Conservation (phyloP, 2,113 vertebrate genomes). For the Hippocampus barbouri region DNA sequence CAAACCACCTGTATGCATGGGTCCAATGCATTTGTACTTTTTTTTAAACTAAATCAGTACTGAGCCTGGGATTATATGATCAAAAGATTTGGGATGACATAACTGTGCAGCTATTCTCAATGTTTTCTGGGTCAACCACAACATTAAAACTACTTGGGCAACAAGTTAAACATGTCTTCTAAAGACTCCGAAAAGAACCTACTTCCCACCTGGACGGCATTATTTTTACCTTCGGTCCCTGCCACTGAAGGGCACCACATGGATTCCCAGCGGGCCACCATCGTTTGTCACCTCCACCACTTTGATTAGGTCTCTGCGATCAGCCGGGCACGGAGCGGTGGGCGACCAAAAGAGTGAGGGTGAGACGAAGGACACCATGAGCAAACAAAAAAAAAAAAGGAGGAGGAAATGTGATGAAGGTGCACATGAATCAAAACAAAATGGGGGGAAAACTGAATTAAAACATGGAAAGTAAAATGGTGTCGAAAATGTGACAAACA, state of each 20-base stretch:
- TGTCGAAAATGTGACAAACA: conserved; percentile 1
- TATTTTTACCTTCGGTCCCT: conserved; percentile 91
- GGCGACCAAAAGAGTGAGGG: conserved; percentile 39
- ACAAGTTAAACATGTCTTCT: too few species aligned
- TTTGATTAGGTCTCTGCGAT: conserved; percentile 94
- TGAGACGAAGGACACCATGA: conserved; percentile 69
- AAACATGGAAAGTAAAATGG: not conserved
- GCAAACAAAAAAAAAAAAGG: conserved; percentile 31
- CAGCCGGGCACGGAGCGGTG: not conserved
- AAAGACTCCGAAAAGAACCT: not conserved
- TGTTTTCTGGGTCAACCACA: not conserved
- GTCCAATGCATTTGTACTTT: too few species aligned
- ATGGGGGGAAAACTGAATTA: not conserved
- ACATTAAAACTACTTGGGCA: not conserved
- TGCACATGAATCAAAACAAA: not conserved
- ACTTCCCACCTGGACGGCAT: conserved; percentile 1
- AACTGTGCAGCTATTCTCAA: not conserved
- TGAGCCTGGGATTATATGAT: too few species aligned
- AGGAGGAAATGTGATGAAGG: not conserved
- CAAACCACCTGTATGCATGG: too few species aligned
- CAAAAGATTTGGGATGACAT: not conserved
- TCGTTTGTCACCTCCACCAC: conserved; percentile 96
- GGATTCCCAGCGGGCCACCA: conserved; percentile 95
- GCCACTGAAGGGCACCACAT: conserved; percentile 98
- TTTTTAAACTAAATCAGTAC: too few species aligned